Conservation (phyloP, 2,888 invertebrate species). For the Ischnura elegans region DNA sequence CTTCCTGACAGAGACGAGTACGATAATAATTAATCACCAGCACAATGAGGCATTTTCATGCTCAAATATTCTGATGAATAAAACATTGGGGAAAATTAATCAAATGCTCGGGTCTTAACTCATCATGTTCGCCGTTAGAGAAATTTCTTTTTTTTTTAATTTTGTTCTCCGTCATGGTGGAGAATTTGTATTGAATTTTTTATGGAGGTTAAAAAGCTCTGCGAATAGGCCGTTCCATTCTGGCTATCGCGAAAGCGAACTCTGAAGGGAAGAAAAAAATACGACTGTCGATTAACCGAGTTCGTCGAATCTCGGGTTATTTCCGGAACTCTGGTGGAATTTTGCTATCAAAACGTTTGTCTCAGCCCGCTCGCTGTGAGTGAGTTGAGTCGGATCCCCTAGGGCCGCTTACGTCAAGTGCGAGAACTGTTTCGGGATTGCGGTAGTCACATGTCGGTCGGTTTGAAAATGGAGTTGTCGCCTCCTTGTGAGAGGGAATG, state of each 20-base stretch:
- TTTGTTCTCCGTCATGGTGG: neutral
- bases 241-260: neutral
- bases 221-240: neutral
- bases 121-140: neutral
- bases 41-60: neutral
- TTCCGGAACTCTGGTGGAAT: neutral
- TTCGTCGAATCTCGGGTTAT: neutral
- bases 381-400: neutral
- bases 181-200: neutral
- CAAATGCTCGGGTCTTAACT: neutral
- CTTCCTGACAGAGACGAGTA: too few species aligned
- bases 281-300: neutral
- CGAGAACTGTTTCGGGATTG: neutral
- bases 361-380: neutral
- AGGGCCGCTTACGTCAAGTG: neutral
- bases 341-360: neutral
- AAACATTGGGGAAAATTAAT: neutral
- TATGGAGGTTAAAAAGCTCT: neutral
- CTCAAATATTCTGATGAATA: neutral
- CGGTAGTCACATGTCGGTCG: neutral
- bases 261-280: neutral
- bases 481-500: neutral
- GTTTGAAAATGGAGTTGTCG: neutral
- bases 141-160: too few species aligned
- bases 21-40: too few species aligned